Base-by-base conservation (phyloP, 2,113 vertebrate genomes). In the Microtus oregoni region DNA sequence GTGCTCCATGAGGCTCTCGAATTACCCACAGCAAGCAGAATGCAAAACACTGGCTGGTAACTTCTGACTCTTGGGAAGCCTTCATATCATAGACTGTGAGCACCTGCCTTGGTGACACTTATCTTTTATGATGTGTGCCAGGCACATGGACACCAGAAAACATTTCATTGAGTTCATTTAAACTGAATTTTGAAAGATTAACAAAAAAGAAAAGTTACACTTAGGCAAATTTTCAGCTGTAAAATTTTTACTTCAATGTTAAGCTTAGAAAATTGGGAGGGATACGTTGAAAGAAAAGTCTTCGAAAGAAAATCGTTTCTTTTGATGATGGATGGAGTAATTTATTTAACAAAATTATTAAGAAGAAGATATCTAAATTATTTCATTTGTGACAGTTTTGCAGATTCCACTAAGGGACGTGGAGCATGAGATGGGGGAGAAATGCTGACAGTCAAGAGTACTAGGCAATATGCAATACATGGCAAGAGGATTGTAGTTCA, bases 231-330 rank as follows among this genome's bases (percentile, higher is more conserved):
- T 65, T 94, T 77, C 81, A 90, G n/a, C 41, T 38, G 14, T 35
- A 24, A 61, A 61, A 52, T 50, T 89, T 96, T 83, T 77, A 67
- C 13, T 89, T 86, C 7, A 87, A 82, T 90, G 76, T 95, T 86
- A 83, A 83, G 19, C 70, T 87, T 68, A 35, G 22, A 67, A 85
- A 75, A 58, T 78, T 90, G 7, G 28, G 10, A 73, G 32, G 30
- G 55, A 28, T 52, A 67, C n/a, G 24, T 12, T 67, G 47, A 82
- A 90, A 35, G 61, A 83, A 90, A 75, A 63, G 76, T 90, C n/a
- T 77, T 55, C 81, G 52, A 65, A 86, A 78, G 65, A 85, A 90
- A 87, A 83, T 12, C 30, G 1, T 22, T 70, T 26, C 11, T 63
- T 73, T 78, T 47, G 30, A 65, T 44, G 8, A 12, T 52, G 78